A percentile compares a stretch with the other conserved stretches of the same genome.
Conservation (phyloP, 2,113 vertebrate genomes). For the Colius striatus region DNA sequence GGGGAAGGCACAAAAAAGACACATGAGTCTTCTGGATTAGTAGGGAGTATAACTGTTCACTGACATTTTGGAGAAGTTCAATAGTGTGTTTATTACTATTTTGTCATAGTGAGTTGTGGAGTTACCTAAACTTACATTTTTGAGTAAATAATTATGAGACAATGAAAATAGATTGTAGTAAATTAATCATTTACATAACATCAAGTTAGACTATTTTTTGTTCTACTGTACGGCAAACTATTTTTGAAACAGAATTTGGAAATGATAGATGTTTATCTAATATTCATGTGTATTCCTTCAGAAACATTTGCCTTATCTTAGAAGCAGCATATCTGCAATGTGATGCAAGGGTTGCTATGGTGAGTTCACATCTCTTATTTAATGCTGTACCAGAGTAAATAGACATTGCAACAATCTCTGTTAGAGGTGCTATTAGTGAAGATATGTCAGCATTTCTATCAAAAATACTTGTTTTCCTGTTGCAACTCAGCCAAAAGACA, state of each 20-base stretch:
- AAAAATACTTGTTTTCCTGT: constrained; percentile 51
- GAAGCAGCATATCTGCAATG: constrained; percentile 55
- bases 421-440: constrained; percentile 5
- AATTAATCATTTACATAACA: neutral
- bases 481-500: neutral
- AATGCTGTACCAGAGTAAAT: constrained; percentile 69
- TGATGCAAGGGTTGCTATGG: constrained; percentile 62
- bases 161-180: neutral
- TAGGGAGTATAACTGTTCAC: neutral
- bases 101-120: neutral
- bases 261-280: constrained; percentile 29
- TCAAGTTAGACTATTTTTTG: neutral
- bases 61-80: neutral
- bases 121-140: neutral
- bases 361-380: constrained; percentile 61
- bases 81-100: neutral
- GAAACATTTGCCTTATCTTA: constrained; percentile 41
- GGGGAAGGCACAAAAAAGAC: neutral
- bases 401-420: constrained; percentile 11
- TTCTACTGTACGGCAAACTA: neutral
- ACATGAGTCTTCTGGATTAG: neutral
- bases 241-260: constrained; percentile 7
- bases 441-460: constrained; percentile 55
- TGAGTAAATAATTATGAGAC: neutral
- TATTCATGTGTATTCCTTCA: constrained; percentile 42